Evolutionary conservation across 2,113 vertebrate species (phyloP).

Genomic region (Elachura formosa): DNA sequence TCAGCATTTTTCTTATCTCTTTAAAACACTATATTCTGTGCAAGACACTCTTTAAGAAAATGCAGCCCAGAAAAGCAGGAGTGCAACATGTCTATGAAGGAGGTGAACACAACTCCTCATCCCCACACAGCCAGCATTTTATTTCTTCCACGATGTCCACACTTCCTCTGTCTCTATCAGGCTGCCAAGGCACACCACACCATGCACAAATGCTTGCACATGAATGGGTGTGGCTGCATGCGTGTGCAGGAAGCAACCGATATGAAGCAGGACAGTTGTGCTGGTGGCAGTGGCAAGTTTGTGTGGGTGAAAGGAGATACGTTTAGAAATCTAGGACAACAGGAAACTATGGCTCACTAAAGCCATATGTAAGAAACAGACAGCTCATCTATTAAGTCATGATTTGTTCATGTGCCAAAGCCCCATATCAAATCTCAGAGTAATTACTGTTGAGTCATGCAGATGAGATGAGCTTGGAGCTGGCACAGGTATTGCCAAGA

Average conservation of each 20-base stretch:
- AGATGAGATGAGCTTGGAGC: background rate
- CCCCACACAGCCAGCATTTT: background rate
- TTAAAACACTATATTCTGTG: background rate
- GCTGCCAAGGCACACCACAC: too few species aligned
- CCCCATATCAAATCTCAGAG: background rate
- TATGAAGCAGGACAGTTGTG: background rate
- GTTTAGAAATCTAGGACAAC: background rate
- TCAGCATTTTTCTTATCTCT: background rate
- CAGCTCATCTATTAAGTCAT: background rate
- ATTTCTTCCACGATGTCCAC: rapidly evolving
- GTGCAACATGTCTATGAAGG: background rate
- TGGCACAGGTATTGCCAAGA: background rate
- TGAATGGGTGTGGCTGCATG: background rate
- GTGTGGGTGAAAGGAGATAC: background rate
- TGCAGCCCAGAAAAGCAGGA: background rate
- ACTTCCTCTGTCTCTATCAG: background rate
- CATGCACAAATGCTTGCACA: rapidly evolving
- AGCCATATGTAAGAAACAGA: background rate
- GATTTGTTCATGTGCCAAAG: background rate
- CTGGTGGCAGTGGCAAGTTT: background rate
- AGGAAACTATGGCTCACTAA: background rate
- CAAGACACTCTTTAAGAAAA: background rate
- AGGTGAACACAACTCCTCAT: background rate
- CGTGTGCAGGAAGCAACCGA: background rate
- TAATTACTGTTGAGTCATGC: conserved; percentile 13